Base-by-base conservation (phyloP, 2,797 vertebrate genomes). In the Intellagama lesueurii region DNA sequence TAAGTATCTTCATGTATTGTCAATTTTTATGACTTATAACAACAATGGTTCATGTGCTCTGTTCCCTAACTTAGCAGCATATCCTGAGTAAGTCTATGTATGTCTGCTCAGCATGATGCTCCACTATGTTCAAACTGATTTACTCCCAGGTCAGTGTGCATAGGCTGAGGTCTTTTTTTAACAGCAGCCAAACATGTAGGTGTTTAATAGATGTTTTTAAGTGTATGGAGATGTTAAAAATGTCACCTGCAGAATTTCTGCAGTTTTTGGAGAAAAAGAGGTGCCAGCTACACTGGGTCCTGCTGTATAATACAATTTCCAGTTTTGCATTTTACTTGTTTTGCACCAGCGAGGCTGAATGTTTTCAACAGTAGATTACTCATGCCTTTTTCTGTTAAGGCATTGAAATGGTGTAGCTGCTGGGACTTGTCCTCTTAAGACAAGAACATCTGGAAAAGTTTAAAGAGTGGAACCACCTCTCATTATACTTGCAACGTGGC, bases 381-480 rank as follows among this genome's bases (percentile, higher is more conserved):
- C 91, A 95, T 92, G 97, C 94, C 98, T 98, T 90, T 92, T 90
- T 64, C 66, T 44, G 35, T 80, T 70, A 83, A 68, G 35, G 0
- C 82, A 89, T 92, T 95, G 95, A 91, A 91, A 91, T 83, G 0
- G 11, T 81, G 80, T 90, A 60, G 86, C 94, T 95, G 94, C 95
- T 97, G 92, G 91, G 92, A 90, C 94, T 93, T 93, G 93, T 97
- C 92, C 90, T 93, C 88, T 93, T 93, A 96, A 96, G 96, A 95
- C 95, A 96, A 91, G 95, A 97, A 98, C 95, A 98, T 98, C 98
- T 98, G 98, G 97, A 98, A 96, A 96, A 95, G 95, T 96, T 95
- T 92, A 47, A 94, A 90, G 93, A 94, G 92, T 92, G 88, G 93
- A 95, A 92, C 94, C 95, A 94, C 76, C 2, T 81, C 78, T 92